Percentiles rank a stretch among this genome's conserved stretches.
These are phyloP conservation scores for Dendrolimus houi DNA, from an alignment of 2,888 invertebrate species.

Conservation along the genomic window DNA sequence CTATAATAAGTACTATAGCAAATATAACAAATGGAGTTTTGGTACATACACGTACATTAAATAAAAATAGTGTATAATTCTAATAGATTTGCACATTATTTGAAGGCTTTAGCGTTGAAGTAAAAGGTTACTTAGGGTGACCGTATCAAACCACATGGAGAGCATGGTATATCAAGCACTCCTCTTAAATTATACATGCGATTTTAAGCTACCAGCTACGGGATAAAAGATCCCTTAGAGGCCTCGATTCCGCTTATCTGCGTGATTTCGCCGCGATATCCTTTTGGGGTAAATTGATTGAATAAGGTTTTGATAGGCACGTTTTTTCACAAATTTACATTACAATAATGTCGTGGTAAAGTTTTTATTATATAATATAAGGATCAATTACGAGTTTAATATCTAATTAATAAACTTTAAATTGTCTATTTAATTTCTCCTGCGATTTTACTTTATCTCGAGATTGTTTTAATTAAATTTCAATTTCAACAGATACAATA, in stretches of 20 bases:
- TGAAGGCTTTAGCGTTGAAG: background rate
- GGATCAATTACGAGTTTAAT: background rate
- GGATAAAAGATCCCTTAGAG: conserved; percentile 24
- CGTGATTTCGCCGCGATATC: conserved; percentile 42
- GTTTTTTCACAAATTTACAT: conserved; percentile 17
- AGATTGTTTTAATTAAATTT: too few relatives aligned
- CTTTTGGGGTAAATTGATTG: conserved; percentile 48
- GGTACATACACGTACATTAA: too few relatives aligned
- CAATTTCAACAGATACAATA: too few relatives aligned
- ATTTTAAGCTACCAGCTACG: conserved; percentile 48
- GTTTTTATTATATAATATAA: background rate
- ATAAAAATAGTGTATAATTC: too few relatives aligned
- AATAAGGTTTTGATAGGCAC: conserved; percentile 43
- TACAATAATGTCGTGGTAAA: background rate
- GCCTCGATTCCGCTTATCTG: conserved; percentile 45
- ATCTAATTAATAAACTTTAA: too few relatives aligned
- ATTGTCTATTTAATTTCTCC: too few relatives aligned
- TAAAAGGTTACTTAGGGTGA: background rate
- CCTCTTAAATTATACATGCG: conserved; percentile 59
- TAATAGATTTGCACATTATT: too few relatives aligned
- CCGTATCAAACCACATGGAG: background rate
- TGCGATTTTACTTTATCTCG: too few relatives aligned
- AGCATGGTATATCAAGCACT: conserved; percentile 22
- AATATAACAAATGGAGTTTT: too few relatives aligned
- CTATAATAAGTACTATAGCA: too few relatives aligned